Base-by-base conservation (phyloP, 2,888 invertebrate species). In the Parnassius smintheus region DNA sequence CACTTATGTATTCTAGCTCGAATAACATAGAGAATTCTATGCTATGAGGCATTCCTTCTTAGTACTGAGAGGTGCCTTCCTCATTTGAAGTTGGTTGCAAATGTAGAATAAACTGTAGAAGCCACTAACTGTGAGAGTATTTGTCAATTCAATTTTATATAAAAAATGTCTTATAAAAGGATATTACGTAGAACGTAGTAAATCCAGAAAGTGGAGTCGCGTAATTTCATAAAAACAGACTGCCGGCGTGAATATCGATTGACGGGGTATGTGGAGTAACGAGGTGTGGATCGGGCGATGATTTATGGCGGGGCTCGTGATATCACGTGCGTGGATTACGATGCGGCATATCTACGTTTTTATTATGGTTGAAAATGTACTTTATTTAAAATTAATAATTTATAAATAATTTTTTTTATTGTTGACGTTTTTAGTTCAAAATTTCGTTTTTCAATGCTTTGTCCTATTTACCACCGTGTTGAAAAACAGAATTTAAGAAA, bases 221-320 rank as follows among this genome's bases (percentile, higher is more conserved):
- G 64, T 64, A 52, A 64, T 64, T 64, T 64, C 64, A 64, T 64
- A 64, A 64, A 64, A 64, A 64, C 59, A 59, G 52, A 59, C 59
- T 64, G 59, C 55, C 56, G 56, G 42, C 52, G 56, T 41, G 58
- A 52, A 59, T 59, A 64, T 64, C 64, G 64, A 64, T 64, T 59
- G 63, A 56, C 48, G 46, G 59, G 52, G 56, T 50, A 35, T 49
- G 49, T n/a, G 62, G 57, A 46, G 46, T 62, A 62, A 62, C 61
- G 64, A 60, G 64, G 41, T 64, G 63, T 10, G 46, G 63, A 59
- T 13, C 51, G 61, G n/a, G 56, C 55, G 59, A 64, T 64, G 63
- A 64, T 64, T 64, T 64, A 64, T 52, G 59, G 42, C 56, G 11
- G 2, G 44, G 50, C 51, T 45, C 49, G 62, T 56, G 46, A 51